Percentiles rank a stretch among this genome's conserved stretches.
phyloP scores from a whole-genome alignment of 2,888 invertebrate genomes.

The Tachystola acroxantha region DNA sequence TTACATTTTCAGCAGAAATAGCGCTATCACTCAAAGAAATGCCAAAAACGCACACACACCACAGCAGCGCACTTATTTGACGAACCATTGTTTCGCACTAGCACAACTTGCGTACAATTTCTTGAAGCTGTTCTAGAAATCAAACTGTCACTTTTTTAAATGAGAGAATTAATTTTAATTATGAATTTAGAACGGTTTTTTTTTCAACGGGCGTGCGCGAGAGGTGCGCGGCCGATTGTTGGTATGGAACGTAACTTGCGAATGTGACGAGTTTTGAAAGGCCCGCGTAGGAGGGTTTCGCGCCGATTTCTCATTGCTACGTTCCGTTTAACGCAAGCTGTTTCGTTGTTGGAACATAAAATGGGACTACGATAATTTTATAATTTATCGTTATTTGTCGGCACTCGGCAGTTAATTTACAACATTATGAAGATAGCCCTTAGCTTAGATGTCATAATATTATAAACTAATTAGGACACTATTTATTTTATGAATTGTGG shows the following conservation, averaged over 20 bases:
- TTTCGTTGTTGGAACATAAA: constrained; percentile 1
- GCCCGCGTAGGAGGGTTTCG: constrained; percentile 76
- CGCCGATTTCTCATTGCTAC: constrained; percentile 51
- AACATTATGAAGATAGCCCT: too few species aligned
- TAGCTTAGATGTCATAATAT: too few species aligned
- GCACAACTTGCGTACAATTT: constrained; percentile 8
- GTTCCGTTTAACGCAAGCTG: constrained; percentile 49
- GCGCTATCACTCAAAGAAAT: constrained; percentile 66
- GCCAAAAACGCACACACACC: constrained; percentile 62
- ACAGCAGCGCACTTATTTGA: constrained; percentile 61
- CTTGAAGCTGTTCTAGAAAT: constrained; percentile 11
- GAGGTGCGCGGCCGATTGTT: constrained; percentile 59
- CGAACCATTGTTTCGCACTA: constrained; percentile 51
- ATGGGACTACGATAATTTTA: too few species aligned
- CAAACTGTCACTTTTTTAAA: constrained; percentile 5
- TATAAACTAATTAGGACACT: too few species aligned
- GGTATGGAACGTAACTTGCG: constrained; percentile 49
- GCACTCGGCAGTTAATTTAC: too few species aligned
- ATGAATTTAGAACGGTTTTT: constrained; percentile 21
- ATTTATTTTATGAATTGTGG: too few species aligned
- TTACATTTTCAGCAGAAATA: constrained; percentile 64
- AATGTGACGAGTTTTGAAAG: constrained; percentile 72
- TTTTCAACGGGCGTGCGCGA: constrained; percentile 45
- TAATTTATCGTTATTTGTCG: too few species aligned
- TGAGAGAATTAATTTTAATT: constrained; percentile 14